Base-by-base conservation (phyloP, 2,888 invertebrate genomes). In the Tachystola acroxantha region DNA sequence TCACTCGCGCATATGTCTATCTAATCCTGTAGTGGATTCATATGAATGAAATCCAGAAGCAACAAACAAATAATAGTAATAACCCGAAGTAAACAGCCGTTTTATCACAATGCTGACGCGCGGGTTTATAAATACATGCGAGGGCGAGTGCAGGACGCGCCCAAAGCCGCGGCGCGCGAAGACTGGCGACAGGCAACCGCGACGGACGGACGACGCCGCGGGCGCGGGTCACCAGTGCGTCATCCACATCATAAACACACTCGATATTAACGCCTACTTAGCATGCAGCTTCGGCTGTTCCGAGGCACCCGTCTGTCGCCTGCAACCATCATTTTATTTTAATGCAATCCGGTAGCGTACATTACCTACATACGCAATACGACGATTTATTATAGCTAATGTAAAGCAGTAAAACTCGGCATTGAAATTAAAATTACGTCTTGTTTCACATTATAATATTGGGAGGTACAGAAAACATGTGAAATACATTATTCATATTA, bases 61-160 rank as follows among this genome's bases (percentile, higher is more conserved):
- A 33, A 16, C 29, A 30, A 11, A 19, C 26, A 20, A 34, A 25
- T 25, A 19, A 16, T 36, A 14, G 29, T 27, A 33, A 20, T 22
- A 32, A 32, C 24, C 19, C 26, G 13, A 37, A 29, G 26, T 27
- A 32, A 32, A 32, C 20, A 28, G 11, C 16, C 19, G 35, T 35
- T 37, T 37, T 41, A 41, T 41, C 35, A 32, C 29, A n/a, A 26
- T 45, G 45, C 66, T 80, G 80, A 79, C 77, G 80, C 66, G 66
- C 52, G 58, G 61, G 73, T 76, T 73, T 82, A 81, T 79, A 74
- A 77, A 81, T 81, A 82, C 53, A 69, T 67, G 53, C 59, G 55
- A 58, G 69, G 81, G 77, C 79, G 81, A 74, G 80, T 67, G 63
- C 66, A 78, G 79, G 84, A 79, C 82, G 80, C 81, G 74, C 70